These are phyloP conservation scores for Drosophila affinis DNA, from an alignment of 2,888 invertebrate species.

Conservation along the genomic window DNA sequence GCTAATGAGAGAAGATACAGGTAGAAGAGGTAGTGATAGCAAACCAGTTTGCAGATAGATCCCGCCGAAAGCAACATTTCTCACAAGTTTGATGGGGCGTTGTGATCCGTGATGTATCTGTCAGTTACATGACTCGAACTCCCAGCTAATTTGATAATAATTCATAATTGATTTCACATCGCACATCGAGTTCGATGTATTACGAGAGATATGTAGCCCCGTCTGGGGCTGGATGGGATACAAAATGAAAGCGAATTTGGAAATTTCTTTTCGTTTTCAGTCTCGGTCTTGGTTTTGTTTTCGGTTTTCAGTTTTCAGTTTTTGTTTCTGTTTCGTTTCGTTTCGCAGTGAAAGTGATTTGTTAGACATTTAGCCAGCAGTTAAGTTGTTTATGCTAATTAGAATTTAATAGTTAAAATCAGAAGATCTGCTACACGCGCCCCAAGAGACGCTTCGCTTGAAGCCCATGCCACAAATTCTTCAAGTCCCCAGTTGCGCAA, in stretches of 20 bases:
- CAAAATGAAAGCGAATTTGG: conserved; percentile 66
- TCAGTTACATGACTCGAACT: conserved; percentile 61
- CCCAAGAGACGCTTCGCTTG: conserved; percentile 40
- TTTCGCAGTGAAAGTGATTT: conserved; percentile 70
- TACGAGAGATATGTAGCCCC: neutral
- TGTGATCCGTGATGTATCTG: conserved; percentile 55
- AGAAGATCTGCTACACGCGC: conserved; percentile 11
- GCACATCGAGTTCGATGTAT: conserved; percentile 30
- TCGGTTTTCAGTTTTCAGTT: conserved; percentile 7
- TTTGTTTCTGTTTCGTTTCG: conserved; percentile 12
- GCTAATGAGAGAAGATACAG: conserved; percentile 63
- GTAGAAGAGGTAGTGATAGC: conserved; percentile 39
- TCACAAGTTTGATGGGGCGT: conserved; percentile 46
- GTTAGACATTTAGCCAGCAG: conserved; percentile 52
- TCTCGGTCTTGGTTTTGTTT: conserved; percentile 15
- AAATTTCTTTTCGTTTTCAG: conserved; percentile 67
- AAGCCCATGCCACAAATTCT: conserved; percentile 64
- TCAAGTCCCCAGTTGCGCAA: conserved; percentile 63
- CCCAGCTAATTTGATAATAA: conserved; percentile 75
- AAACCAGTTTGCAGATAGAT: conserved; percentile 42
- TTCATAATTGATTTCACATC: conserved; percentile 80
- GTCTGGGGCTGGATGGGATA: conserved; percentile 32
- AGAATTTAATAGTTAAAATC: conserved; percentile 60
- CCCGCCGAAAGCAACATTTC: conserved; percentile 19
- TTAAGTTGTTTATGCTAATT: conserved; percentile 66